Evolutionary conservation across 2,888 invertebrate species (phyloP).

Genomic region (Leptinotarsa rubiginosa): DNA sequence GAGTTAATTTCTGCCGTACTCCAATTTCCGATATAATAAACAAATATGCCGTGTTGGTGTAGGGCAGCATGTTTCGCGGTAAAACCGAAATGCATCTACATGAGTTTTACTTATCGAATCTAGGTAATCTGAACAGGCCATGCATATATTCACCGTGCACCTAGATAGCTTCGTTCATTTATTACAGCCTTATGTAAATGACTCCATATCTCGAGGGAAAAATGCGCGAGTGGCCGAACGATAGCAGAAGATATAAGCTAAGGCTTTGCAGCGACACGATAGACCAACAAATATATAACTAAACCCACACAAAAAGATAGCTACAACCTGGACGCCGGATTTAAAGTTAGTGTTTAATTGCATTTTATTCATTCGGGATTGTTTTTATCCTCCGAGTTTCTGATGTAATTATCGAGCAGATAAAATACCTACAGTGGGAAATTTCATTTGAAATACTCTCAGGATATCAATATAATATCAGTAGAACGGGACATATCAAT

Average conservation of each 20-base stretch:
- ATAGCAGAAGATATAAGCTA: slow-evolving; percentile 59
- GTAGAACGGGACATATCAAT: no score
- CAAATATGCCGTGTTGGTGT: neutral
- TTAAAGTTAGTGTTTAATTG: slow-evolving; percentile 10
- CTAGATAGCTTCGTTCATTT: slow-evolving; percentile 65
- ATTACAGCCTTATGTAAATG: slow-evolving; percentile 66
- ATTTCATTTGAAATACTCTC: no score
- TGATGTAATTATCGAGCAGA: slow-evolving; percentile 7
- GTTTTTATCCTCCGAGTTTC: neutral
- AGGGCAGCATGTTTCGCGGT: slow-evolving; percentile 11
- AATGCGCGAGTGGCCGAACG: slow-evolving; percentile 61
- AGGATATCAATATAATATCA: no score
- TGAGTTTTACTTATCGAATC: slow-evolving; percentile 59
- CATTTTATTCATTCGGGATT: neutral
- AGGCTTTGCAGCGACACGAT: slow-evolving; percentile 59
- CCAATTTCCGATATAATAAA: neutral
- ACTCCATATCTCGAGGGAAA: slow-evolving; percentile 62
- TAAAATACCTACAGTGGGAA: neutral
- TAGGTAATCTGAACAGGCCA: slow-evolving; percentile 61
- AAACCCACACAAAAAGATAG: slow-evolving; percentile 16
- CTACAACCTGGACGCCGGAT: slow-evolving; percentile 9
- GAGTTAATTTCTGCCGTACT: neutral
- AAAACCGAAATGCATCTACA: slow-evolving; percentile 20
- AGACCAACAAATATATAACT: slow-evolving; percentile 31
- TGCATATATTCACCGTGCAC: slow-evolving; percentile 59